A percentile compares a stretch with the other conserved stretches of the same genome.
Conservation (phyloP, 1,140 invertebrate genomes). For the Nephila pilipes region DNA sequence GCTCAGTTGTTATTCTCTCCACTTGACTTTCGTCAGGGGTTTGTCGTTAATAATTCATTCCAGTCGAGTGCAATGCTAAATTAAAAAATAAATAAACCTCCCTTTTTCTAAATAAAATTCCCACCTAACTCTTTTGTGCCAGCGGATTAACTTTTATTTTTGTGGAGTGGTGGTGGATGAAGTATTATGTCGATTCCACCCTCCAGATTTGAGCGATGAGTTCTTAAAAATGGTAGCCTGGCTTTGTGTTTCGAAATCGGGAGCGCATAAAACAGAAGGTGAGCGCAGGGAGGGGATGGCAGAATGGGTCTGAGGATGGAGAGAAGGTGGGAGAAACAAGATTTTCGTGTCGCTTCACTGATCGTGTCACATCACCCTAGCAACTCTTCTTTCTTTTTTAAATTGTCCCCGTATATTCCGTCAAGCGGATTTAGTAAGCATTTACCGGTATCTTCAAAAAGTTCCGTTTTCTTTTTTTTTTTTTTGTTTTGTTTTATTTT, state of each 20-base stretch:
- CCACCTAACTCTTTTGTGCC: too few species aligned
- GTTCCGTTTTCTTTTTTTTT: not conserved
- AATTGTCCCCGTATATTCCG: conserved; percentile 30
- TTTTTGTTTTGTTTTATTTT: not conserved
- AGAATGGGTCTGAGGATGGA: not conserved
- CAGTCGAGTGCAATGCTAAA: too few species aligned
- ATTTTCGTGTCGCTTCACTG: conserved; percentile 56
- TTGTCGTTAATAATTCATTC: too few species aligned
- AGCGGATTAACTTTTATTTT: too few species aligned
- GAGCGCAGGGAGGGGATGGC: not conserved
- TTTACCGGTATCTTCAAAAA: conserved; percentile 27
- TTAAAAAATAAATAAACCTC: too few species aligned
- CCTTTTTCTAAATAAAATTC: too few species aligned
- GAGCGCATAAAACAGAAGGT: conserved; percentile 53
- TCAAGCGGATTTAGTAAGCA: conserved; percentile 29
- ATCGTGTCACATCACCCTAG: conserved; percentile 56
- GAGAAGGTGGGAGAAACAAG: conserved; percentile 55
- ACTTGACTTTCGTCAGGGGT: too few species aligned
- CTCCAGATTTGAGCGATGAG: conserved; percentile 18
- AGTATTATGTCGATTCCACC: not conserved
- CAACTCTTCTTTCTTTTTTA: conserved; percentile 27
- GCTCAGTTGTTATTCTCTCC: too few species aligned
- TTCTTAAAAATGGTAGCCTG: conserved; percentile 7
- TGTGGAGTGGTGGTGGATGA: too few species aligned
- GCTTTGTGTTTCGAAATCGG: conserved; percentile 28